Percentiles rank a stretch among this genome's conserved stretches.
These are phyloP conservation scores for Pantala flavescens DNA, from an alignment of 1,140 invertebrate genomes.

Conservation along the genomic window DNA sequence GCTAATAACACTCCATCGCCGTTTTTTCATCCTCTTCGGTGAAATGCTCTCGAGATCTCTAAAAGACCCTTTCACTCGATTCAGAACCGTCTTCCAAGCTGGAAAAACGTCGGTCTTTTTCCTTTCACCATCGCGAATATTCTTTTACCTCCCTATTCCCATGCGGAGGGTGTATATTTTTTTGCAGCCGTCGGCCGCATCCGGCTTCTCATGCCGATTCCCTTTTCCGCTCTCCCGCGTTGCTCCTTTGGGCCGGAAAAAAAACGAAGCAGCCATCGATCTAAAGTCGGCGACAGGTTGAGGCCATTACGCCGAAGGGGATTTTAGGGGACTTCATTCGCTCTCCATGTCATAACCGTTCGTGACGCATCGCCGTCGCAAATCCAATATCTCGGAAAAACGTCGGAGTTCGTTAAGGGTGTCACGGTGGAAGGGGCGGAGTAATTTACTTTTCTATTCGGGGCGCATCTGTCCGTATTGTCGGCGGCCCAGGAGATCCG, in stretches of 20 bases:
- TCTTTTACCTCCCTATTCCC: not conserved
- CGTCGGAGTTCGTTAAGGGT: too few relatives aligned
- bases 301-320: not conserved
- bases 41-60: not conserved
- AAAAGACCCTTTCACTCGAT: not conserved
- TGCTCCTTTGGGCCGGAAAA: not conserved
- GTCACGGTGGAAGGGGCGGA: too few relatives aligned
- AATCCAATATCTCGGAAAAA: not conserved
- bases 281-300: slow-evolving; percentile 2
- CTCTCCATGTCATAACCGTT: not conserved
- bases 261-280: not conserved
- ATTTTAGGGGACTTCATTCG: not conserved
- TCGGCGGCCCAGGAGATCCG: too few relatives aligned
- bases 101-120: not conserved
- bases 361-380: not conserved
- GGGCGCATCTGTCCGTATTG: too few relatives aligned
- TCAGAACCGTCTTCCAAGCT: not conserved
- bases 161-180: not conserved
- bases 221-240: not conserved
- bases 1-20: not conserved
- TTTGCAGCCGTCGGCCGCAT: not conserved
- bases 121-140: not conserved
- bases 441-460: too few relatives aligned
- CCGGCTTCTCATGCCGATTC: not conserved
- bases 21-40: not conserved